Evolutionary conservation across 2,888 invertebrate genomes (phyloP).

Genomic region (Conistra vaccinii): DNA sequence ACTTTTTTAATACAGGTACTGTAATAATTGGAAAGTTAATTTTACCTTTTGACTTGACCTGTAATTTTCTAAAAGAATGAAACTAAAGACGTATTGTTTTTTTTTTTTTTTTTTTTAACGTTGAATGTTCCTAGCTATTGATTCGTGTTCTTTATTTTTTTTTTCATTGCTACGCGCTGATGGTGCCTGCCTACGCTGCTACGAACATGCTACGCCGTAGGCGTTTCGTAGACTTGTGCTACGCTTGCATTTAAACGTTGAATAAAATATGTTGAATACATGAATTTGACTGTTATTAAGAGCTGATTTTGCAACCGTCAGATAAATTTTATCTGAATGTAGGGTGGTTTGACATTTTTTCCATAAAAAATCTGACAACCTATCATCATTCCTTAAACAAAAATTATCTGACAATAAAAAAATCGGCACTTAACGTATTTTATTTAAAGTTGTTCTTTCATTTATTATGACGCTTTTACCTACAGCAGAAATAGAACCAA

Average conservation of each 20-base stretch:
- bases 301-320: too few relatives aligned
- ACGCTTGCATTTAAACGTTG: slow-evolving; percentile 25
- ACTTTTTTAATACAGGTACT: slow-evolving; percentile 66
- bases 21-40: slow-evolving; percentile 55
- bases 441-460: too few relatives aligned
- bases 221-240: slow-evolving; percentile 47
- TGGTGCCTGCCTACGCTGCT: slow-evolving; percentile 22
- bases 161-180: not conserved
- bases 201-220: slow-evolving; percentile 64
- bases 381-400: too few relatives aligned
- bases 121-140: not conserved
- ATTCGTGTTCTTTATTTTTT: not conserved
- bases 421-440: too few relatives aligned
- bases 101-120: not conserved
- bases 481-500: too few relatives aligned
- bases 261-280: too few relatives aligned
- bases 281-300: not conserved
- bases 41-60: slow-evolving; percentile 47
- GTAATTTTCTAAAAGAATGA: slow-evolving; percentile 20
- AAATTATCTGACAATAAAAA: too few relatives aligned
- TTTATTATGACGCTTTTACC: too few relatives aligned
- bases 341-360: too few relatives aligned
- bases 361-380: not conserved
- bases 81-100: slow-evolving; percentile 21
- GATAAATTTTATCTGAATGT: too few relatives aligned